Evolutionary conservation across 2,113 vertebrate species (phyloP).

Genomic region (Lophotis ruficrista): DNA sequence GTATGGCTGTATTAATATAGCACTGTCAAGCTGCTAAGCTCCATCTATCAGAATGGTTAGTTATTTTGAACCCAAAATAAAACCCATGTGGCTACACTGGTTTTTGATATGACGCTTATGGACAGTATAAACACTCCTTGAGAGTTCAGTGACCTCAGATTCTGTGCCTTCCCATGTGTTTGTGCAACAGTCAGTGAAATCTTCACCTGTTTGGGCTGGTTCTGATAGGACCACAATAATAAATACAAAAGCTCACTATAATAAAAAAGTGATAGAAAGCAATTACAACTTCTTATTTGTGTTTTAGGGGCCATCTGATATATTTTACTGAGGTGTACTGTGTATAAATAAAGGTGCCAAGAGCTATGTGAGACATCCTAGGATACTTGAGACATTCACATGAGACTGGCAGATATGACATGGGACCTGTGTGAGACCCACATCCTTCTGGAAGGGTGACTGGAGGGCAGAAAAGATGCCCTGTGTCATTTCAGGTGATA

Average conservation of each 20-base stretch:
- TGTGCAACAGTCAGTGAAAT: background rate
- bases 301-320: background rate
- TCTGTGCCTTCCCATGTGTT: background rate
- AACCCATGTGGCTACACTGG: no score
- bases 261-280: background rate
- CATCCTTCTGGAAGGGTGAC: background rate
- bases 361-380: background rate
- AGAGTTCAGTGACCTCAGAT: background rate
- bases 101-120: background rate
- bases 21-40: background rate
- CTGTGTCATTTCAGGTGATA: background rate
- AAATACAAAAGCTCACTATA: background rate
- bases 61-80: background rate
- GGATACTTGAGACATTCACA: background rate
- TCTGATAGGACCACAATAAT: background rate
- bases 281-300: background rate
- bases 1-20: background rate
- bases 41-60: background rate
- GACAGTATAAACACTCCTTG: background rate
- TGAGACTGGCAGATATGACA: background rate
- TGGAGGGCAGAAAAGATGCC: background rate
- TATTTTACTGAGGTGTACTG: background rate
- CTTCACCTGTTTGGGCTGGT: background rate
- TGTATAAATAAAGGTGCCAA: background rate
- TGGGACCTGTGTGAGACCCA: background rate